A percentile compares a stretch with the other conserved stretches of the same genome.
Conservation (phyloP, 2,888 invertebrate species). For the Herminia tarsipennalis region DNA sequence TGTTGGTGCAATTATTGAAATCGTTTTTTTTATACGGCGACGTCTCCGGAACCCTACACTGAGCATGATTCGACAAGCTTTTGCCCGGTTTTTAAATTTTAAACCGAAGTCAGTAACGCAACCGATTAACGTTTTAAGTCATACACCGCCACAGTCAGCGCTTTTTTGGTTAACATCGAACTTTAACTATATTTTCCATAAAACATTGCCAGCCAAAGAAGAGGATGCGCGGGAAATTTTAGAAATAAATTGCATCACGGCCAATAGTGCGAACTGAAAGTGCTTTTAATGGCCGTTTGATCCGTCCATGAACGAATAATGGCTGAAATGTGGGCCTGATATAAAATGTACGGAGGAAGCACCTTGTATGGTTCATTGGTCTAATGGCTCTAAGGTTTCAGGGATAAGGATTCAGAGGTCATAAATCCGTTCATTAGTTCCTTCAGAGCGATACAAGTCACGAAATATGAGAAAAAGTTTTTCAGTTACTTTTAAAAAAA, state of each 20-base stretch:
- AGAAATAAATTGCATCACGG: constrained; percentile 10
- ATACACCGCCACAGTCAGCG: constrained; percentile 15
- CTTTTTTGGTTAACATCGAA: constrained; percentile 8
- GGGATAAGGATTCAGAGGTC: not conserved
- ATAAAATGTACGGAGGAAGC: constrained; percentile 7
- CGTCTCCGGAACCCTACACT: too few species aligned
- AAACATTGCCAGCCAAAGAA: constrained; percentile 4
- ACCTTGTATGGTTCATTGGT: constrained; percentile 6
- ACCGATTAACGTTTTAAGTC: constrained; percentile 17
- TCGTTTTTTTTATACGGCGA: too few species aligned
- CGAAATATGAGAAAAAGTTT: too few species aligned
- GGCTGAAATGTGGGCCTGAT: constrained; percentile 1
- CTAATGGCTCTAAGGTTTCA: constrained; percentile 6
- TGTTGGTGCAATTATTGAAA: too few species aligned
- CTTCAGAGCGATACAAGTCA: too few species aligned
- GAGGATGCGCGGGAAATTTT: constrained; percentile 7
- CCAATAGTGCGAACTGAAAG: constrained; percentile 10
- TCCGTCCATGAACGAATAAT: constrained; percentile 9
- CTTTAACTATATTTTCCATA: constrained; percentile 22
- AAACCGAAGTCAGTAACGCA: too few species aligned
- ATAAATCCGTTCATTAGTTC: not conserved
- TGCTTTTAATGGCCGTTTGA: constrained; percentile 12
- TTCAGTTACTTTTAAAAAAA: too few species aligned
- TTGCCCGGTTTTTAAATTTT: too few species aligned
- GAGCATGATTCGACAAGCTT: too few species aligned